Conservation (phyloP, 2,113 vertebrate species). For the Cyphomyrus plagiostoma region DNA sequence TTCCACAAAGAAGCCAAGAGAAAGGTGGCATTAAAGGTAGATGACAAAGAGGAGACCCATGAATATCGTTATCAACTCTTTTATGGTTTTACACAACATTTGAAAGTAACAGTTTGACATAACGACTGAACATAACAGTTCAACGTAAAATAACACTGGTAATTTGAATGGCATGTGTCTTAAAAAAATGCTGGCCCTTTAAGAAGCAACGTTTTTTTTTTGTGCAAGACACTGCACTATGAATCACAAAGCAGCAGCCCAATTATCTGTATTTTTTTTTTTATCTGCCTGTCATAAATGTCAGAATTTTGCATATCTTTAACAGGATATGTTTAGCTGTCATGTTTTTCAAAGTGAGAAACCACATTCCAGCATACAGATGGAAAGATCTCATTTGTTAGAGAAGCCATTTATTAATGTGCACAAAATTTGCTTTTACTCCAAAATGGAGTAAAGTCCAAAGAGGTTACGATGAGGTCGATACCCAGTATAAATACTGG, state of each 20-base stretch:
- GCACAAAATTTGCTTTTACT: background rate
- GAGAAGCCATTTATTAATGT: background rate
- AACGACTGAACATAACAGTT: background rate
- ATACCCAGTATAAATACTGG: background rate
- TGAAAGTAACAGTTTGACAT: background rate
- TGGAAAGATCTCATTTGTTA: background rate
- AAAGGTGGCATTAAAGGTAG: background rate
- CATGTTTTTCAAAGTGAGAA: background rate
- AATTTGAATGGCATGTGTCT: background rate
- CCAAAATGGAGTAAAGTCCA: background rate
- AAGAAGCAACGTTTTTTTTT: background rate
- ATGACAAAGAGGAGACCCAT: background rate
- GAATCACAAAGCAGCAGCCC: background rate
- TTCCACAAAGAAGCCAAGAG: background rate
- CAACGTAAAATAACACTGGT: background rate
- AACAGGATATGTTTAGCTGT: background rate
- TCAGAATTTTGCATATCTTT: background rate
- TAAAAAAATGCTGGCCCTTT: background rate
- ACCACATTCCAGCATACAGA: background rate
- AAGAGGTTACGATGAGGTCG: background rate
- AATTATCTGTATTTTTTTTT: background rate
- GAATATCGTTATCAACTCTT: background rate
- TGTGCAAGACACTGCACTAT: background rate
- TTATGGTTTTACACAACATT: background rate
- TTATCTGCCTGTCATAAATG: background rate